phyloP scores from a whole-genome alignment of 2,888 invertebrate genomes.

The Acanthosepion lycidas region DNA sequence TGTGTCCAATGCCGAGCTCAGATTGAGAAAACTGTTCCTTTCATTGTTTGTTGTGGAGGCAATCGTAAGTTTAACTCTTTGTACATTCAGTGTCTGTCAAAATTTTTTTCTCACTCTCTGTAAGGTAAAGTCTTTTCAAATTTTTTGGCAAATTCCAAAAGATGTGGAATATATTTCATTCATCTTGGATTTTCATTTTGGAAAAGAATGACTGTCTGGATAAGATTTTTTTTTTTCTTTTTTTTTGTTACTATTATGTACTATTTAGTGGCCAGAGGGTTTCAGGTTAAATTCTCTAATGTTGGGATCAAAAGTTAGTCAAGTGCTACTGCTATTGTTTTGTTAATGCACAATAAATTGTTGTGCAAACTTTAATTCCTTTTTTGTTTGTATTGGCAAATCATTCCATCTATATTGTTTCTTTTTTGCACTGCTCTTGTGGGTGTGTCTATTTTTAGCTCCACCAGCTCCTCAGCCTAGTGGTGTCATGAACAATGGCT shows the following conservation, averaged over 20 bases:
- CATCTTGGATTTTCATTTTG: background rate
- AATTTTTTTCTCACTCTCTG: background rate
- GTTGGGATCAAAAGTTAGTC: background rate
- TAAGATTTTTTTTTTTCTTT: background rate
- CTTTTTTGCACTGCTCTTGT: background rate
- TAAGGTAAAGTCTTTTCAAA: background rate
- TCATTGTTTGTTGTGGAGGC: constrained; percentile 74
- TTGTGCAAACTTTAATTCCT: background rate
- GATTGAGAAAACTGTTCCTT: constrained; percentile 79
- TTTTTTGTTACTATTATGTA: background rate
- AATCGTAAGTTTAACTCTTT: constrained; percentile 64
- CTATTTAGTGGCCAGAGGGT: background rate
- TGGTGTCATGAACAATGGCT: constrained; percentile 74
- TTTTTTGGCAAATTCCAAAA: background rate
- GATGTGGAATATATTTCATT: background rate
- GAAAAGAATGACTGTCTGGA: background rate
- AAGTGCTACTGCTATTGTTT: too few species aligned
- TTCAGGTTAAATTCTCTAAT: background rate
- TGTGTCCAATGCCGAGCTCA: constrained; percentile 94
- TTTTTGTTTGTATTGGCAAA: background rate
- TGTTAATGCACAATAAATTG: background rate
- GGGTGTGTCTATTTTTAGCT: constrained; percentile 54
- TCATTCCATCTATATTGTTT: background rate
- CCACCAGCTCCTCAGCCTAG: constrained; percentile 70
- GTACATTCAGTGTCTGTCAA: background rate